Conservation (phyloP, 2,113 vertebrate species). For the Turdus rufiventris region DNA sequence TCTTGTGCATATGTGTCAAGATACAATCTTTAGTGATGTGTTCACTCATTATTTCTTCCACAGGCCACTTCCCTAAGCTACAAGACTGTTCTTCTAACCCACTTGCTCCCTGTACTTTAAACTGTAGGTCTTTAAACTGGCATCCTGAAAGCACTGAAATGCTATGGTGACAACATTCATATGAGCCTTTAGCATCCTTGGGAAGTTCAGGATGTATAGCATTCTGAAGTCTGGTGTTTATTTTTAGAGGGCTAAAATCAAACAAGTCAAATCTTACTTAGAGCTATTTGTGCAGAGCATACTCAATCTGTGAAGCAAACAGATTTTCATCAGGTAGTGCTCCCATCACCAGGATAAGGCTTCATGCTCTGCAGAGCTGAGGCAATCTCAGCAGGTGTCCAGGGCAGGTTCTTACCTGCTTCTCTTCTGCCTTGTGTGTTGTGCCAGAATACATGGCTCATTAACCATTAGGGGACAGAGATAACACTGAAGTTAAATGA, state of each 20-base stretch:
- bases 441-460: background rate
- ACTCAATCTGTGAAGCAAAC: background rate
- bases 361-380: background rate
- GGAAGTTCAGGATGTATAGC: background rate
- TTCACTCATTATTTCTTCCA: conserved; percentile 17
- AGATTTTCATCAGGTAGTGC: fast-evolving
- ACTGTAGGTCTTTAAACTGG: background rate
- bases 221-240: background rate
- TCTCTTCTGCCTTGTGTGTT: background rate
- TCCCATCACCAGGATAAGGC: background rate
- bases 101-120: background rate
- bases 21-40: conserved; percentile 3
- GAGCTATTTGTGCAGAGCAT: background rate
- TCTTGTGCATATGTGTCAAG: background rate
- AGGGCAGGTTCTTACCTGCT: background rate
- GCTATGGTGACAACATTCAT: background rate
- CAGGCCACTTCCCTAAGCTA: background rate
- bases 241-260: background rate
- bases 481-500: background rate
- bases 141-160: background rate
- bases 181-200: background rate
- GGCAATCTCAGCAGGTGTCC: background rate
- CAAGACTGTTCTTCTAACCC: background rate
- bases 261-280: background rate
- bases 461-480: background rate